Percentiles rank a stretch among this genome's conserved stretches.
Evolutionary conservation across 2,113 vertebrate species (phyloP).

Genomic region (Passer montanus): DNA sequence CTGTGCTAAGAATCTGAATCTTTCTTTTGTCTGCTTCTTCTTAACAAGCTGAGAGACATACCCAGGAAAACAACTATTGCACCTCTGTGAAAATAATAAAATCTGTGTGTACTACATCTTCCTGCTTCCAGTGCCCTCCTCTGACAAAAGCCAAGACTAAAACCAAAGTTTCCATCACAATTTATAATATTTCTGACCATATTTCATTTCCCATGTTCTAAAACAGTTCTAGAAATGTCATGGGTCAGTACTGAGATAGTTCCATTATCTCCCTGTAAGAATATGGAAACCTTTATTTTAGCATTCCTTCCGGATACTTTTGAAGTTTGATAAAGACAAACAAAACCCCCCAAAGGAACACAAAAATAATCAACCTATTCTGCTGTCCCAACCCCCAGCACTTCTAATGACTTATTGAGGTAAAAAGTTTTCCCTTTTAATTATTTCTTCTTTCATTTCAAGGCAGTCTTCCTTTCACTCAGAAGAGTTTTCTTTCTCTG

Average conservation of each 20-base stretch:
- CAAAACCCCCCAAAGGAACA: background rate
- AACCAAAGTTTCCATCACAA: background rate
- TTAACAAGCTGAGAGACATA: background rate
- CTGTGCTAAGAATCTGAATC: background rate
- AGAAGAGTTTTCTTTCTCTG: background rate
- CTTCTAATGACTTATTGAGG: background rate
- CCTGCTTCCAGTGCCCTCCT: background rate
- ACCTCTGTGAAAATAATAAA: background rate
- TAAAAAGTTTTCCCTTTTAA: background rate
- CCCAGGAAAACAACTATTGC: background rate
- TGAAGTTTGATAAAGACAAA: background rate
- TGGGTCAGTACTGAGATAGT: background rate
- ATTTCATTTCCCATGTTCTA: background rate
- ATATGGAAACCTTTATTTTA: background rate
- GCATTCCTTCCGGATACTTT: background rate
- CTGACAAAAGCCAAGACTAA: background rate
- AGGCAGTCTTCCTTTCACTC: background rate
- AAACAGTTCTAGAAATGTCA: background rate
- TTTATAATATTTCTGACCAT: background rate
- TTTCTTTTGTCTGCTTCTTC: background rate
- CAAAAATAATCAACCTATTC: background rate
- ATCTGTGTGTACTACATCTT: background rate
- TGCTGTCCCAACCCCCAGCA: background rate
- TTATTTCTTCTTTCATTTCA: background rate
- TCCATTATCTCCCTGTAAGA: background rate